phyloP scores from a whole-genome alignment of 2,888 invertebrate species.

The Sarcophaga rosellei region DNA sequence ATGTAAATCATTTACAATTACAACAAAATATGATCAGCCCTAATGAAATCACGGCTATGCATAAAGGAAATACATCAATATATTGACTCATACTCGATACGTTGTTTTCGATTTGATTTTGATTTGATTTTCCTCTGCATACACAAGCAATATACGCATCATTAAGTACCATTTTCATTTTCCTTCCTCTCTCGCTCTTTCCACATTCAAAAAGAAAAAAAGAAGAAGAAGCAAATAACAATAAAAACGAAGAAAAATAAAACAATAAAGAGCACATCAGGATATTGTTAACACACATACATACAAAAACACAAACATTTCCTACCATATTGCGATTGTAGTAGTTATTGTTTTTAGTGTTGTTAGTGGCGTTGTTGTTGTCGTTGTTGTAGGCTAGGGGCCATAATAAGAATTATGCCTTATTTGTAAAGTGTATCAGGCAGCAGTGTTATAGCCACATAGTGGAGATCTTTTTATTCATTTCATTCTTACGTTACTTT shows the following conservation, averaged over 20 bases:
- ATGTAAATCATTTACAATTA: background rate
- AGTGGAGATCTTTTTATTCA: background rate
- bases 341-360: background rate
- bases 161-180: conserved; percentile 44
- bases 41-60: conserved; percentile 1
- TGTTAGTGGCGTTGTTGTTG: background rate
- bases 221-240: background rate
- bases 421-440: background rate
- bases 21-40: background rate
- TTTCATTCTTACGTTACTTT: background rate
- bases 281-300: conserved; percentile 31
- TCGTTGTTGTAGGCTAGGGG: conserved; percentile 23
- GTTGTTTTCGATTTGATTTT: conserved; percentile 36
- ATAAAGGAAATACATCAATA: background rate
- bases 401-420: conserved; percentile 50
- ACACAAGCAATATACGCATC: conserved; percentile 47
- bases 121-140: conserved; percentile 52
- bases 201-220: conserved; percentile 20
- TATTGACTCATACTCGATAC: background rate
- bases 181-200: background rate
- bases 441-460: background rate
- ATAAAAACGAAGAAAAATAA: conserved; percentile 7
- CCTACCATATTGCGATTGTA: conserved; percentile 12
- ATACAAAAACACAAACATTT: conserved; percentile 27
- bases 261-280: background rate